A percentile compares a stretch with the other conserved stretches of the same genome.
Conservation (phyloP, 2,113 vertebrate species). For the Saguinus imperator region DNA sequence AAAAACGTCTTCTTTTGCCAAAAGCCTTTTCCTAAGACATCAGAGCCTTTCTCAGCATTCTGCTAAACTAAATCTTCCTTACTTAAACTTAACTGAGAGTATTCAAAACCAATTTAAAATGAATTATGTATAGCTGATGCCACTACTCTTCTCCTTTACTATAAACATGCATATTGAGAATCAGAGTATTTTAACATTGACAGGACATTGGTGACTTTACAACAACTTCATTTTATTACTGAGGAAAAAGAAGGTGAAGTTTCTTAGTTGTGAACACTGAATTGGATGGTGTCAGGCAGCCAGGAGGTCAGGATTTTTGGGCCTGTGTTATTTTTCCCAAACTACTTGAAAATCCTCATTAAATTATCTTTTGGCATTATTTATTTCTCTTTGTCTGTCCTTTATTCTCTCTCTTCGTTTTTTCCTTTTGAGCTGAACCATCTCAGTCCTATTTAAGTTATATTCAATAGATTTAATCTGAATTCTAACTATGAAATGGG, state of each 20-base stretch:
- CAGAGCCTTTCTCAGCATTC: neutral
- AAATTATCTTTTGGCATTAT: neutral
- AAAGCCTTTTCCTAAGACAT: neutral
- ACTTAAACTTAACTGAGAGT: neutral
- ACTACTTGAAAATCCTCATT: conserved; percentile 25
- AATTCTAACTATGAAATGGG: neutral
- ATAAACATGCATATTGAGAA: neutral
- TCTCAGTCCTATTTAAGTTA: neutral
- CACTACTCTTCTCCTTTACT: neutral
- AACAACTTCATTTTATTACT: neutral
- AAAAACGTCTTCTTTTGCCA: neutral
- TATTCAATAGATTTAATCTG: conserved; percentile 25
- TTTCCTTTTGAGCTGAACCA: neutral
- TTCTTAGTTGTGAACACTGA: neutral
- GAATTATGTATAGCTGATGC: neutral
- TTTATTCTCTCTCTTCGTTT: neutral
- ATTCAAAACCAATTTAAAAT: neutral
- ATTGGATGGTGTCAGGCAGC: neutral
- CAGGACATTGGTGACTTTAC: neutral
- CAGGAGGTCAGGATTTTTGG: neutral
- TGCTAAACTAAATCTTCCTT: neutral
- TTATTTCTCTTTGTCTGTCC: neutral
- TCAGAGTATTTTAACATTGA: neutral
- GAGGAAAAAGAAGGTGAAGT: neutral
- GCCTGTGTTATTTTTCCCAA: neutral